Conservation (phyloP, 2,797 vertebrate genomes). For the Potorous gilbertii region DNA sequence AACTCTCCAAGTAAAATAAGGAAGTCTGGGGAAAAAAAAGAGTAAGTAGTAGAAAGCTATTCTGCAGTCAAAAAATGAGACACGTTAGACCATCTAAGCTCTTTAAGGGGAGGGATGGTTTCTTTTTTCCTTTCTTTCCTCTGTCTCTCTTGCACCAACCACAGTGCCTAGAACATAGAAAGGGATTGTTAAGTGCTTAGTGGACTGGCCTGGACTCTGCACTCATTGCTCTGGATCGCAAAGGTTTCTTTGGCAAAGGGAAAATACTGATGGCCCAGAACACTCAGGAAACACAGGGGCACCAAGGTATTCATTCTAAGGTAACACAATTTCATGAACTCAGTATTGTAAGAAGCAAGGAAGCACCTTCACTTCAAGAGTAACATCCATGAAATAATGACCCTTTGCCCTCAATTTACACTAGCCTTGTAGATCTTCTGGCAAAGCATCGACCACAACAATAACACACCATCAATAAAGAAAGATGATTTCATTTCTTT, state of each 20-base stretch:
- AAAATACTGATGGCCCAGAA: not conserved
- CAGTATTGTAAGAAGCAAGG: no score
- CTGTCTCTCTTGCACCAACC: not conserved
- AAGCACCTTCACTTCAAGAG: not conserved
- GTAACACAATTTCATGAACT: not conserved
- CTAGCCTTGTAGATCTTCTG: not conserved
- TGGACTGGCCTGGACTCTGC: not conserved
- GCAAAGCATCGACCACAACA: not conserved
- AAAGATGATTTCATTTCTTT: not conserved
- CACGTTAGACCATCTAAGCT: not conserved
- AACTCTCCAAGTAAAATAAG: not conserved
- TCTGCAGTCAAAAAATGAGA: not conserved
- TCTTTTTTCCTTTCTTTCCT: not conserved
- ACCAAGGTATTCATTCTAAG: not conserved
- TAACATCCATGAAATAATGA: not conserved
- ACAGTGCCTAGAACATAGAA: not conserved
- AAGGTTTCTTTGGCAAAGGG: constrained; percentile 12
- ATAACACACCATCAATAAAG: not conserved
- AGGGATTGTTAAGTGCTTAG: not conserved
- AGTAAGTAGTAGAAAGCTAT: not conserved
- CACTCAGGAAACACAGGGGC: not conserved
- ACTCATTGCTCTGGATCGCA: constrained; percentile 23
- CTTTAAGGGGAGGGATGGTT: not conserved
- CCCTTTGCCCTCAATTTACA: not conserved
- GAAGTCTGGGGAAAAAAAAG: not conserved